Base-by-base conservation (phyloP, 1,140 invertebrate species). In the Drosophila melanica region DNA sequence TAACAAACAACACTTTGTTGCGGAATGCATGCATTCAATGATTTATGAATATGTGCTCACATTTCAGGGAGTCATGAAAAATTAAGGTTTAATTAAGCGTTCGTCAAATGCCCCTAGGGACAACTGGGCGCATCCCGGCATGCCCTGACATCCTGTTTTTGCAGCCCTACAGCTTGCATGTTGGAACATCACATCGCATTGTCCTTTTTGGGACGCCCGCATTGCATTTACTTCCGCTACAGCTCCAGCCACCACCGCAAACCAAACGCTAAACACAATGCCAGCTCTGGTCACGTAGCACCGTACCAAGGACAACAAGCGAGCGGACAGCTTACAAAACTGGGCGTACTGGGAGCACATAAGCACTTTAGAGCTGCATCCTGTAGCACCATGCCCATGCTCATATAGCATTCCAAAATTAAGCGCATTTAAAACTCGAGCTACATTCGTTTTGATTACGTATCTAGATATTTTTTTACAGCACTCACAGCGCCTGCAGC, bases 71-170 rank as follows among this genome's bases (percentile, higher is more conserved):
- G 64, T 67, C 70, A 81, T 86, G 75, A 86, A 87, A 87, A 75
- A 87, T 87, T 87, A 79, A 76, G 70, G 70, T 81, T 86, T 86
- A 86, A 86, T 86, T 87, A 86, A 86, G 84, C 70, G 71, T 73
- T 87, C 78, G 47, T 59, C 81, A 68, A 58, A 69, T 69, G 51
- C 51, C 58, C 51, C 11, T 11, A n/a, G 48, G 53, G 18, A 35
- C 18, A 44, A 44, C 18, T 42, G 37, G 35, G 35, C 58, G 75
- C 75, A 75, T 85, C 65, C 77, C 75, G 81, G 14, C 66, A 60
- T 45, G 45, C 48, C 42, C 55, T 75, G 47, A 79, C 79, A 86
- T 86, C 81, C 81, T 87, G 81, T 86, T 77, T 45, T 39, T 41
- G 35, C 50, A 47, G 44, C n/a, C 48, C 41, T 66, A 39, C 59